These are phyloP conservation scores for Sylvia atricapilla DNA, from an alignment of 2,113 vertebrate species.

Conservation along the genomic window DNA sequence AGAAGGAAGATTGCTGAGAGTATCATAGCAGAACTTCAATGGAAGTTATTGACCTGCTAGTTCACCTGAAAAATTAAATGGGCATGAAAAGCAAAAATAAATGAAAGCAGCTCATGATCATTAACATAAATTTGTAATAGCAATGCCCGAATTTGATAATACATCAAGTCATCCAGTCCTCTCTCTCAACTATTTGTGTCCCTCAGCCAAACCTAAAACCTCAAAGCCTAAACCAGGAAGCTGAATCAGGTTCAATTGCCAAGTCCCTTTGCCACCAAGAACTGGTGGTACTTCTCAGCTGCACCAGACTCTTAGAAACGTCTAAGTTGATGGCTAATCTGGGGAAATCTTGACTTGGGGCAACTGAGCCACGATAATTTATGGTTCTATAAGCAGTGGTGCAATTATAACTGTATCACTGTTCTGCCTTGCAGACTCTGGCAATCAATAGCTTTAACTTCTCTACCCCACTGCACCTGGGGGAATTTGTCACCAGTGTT, in stretches of 20 bases:
- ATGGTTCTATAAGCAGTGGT: conserved; percentile 8
- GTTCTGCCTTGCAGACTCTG: neutral
- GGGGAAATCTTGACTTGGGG: neutral
- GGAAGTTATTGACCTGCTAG: neutral
- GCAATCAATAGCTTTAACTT: conserved; percentile 8
- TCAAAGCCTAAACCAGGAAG: neutral
- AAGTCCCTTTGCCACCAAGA: neutral
- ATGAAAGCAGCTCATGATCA: neutral
- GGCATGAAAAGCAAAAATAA: neutral
- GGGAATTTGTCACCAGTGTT: conserved; percentile 42
- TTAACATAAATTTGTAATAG: neutral
- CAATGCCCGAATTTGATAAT: neutral
- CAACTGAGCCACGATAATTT: neutral
- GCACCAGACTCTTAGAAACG: neutral
- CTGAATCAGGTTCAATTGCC: neutral
- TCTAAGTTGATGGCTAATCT: neutral
- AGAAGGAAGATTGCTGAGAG: neutral
- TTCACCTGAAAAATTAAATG: neutral
- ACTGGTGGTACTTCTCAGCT: neutral
- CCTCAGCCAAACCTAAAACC: neutral
- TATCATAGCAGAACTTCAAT: neutral
- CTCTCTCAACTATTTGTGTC: neutral
- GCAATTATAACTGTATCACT: conserved; percentile 11
- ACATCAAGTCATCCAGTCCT: neutral
- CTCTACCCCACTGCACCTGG: neutral